Evolutionary conservation across 2,888 invertebrate genomes (phyloP).

Genomic region (Acleris cristana): DNA sequence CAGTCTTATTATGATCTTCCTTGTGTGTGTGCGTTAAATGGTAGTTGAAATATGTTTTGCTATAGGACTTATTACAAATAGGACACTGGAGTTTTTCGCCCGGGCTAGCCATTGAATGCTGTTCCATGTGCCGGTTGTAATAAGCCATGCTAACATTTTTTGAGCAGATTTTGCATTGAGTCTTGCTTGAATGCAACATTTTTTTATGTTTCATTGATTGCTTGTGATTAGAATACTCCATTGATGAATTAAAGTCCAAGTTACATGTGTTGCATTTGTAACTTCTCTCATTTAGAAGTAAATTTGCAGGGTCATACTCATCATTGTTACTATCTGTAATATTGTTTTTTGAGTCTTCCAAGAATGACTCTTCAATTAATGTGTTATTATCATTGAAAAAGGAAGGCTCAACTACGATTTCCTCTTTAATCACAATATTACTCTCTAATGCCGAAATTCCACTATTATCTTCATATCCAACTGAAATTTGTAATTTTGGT

Average conservation of each 20-base stretch:
- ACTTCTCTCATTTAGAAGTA: background rate
- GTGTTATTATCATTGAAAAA: slow-evolving; percentile 1
- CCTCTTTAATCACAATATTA: slow-evolving; percentile 11
- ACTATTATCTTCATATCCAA: background rate
- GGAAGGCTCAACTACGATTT: slow-evolving; percentile 16
- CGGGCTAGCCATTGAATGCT: slow-evolving; percentile 26
- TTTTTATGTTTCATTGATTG: slow-evolving; percentile 21
- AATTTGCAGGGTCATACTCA: background rate
- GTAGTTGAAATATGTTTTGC: slow-evolving; percentile 38
- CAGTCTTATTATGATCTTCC: slow-evolving; percentile 11
- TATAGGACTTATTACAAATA: slow-evolving; percentile 39
- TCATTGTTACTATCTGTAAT: background rate
- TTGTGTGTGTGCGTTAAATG: slow-evolving; percentile 34
- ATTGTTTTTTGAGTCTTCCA: background rate
- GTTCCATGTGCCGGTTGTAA: slow-evolving; percentile 36
- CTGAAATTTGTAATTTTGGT: slow-evolving; percentile 7
- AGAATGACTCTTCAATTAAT: background rate
- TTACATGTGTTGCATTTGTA: slow-evolving; percentile 25
- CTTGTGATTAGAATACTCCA: slow-evolving; percentile 22
- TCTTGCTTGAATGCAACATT: slow-evolving; percentile 21
- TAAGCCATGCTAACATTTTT: slow-evolving; percentile 33
- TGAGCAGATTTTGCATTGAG: slow-evolving; percentile 33
- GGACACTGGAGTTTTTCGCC: slow-evolving; percentile 37
- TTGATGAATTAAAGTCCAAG: slow-evolving; percentile 7
- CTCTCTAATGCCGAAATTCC: background rate